Base-by-base conservation (phyloP, 2,113 vertebrate species). In the Colossoma macropomum region DNA sequence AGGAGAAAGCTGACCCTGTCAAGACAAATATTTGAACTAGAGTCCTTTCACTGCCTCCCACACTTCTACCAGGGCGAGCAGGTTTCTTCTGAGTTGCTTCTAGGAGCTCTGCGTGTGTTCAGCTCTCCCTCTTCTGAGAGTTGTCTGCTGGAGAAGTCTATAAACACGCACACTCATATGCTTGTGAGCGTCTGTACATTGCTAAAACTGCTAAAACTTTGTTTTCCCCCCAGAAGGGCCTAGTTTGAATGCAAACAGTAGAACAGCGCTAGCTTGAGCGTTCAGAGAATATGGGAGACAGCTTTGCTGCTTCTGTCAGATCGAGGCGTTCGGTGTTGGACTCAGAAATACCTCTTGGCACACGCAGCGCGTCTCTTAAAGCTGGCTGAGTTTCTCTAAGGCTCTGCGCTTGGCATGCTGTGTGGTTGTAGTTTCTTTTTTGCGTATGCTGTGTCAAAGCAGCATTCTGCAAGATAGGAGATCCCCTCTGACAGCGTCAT, bases 1-100 rank as follows among this genome's bases (percentile, higher is more conserved):
- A 91, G 88, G 75, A 59, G 48, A 85, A 90, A 79, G 86, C 85
- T 54, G 69, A 86, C 45, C 19, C 84, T 83, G 84, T 89, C 79
- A 75, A 86, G 84, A 71, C 87, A 92, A 91, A 93, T 92, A 90
- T 93, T 90, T 92, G 87, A 87, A 89, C 88, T 90, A 79, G 77
- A 79, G 65, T 75, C 30, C 85, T 88, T 91, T 74, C 77, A 45
- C 81, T 45, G 63, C 32, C 21, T 59, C 60, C 62, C 50, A 76
- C 73, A 30, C 56, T 50, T 75, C 54, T 77, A 28, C 38, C 54
- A 60, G 34, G 62, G 65, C 13, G 65, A 48, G 27, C 60, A 34
- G 74, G 74, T 32, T 75, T 75, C 27, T 48, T 45, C 25, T 76
- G 54, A 54, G 45, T 38, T 48, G 23, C 50, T 48, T 68, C 50